Percentiles rank a stretch among this genome's conserved stretches.
Evolutionary conservation across 2,888 invertebrate genomes (phyloP).

Genomic region (Agriotes lineatus): DNA sequence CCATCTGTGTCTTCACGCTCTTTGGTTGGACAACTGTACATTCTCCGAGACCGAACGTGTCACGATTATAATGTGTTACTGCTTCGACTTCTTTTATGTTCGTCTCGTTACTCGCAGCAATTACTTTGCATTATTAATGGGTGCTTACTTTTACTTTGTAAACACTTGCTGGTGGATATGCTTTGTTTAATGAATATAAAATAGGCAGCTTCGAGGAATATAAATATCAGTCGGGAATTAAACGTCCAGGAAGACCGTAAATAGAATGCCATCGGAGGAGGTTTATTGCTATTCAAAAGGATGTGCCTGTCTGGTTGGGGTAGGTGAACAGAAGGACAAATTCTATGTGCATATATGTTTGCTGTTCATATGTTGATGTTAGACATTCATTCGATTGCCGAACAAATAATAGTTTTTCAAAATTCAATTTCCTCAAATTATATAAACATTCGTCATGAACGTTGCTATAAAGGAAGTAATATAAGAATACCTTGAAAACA

Average conservation of each 20-base stretch:
- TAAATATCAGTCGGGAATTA: constrained; percentile 3
- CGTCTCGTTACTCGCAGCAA: constrained; percentile 35
- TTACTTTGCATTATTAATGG: constrained; percentile 33
- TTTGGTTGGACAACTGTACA: constrained; percentile 39
- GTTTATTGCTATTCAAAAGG: constrained; percentile 30
- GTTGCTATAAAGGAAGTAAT: too few species aligned
- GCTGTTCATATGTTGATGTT: too few species aligned
- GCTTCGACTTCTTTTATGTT: constrained; percentile 22
- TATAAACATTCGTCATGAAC: too few species aligned
- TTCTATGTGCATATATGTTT: too few species aligned
- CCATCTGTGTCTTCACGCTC: constrained; percentile 9
- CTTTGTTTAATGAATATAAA: constrained; percentile 34
- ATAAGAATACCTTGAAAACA: too few species aligned
- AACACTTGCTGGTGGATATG: constrained; percentile 21
- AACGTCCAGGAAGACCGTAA: constrained; percentile 27
- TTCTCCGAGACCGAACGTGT: constrained; percentile 43
- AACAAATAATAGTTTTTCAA: too few species aligned
- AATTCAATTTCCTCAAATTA: too few species aligned
- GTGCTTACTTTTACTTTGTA: constrained; percentile 36
- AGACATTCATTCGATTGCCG: too few species aligned
- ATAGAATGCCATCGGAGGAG: constrained; percentile 27
- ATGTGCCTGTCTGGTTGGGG: constrained; percentile 20
- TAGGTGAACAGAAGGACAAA: not conserved
- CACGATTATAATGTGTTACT: constrained; percentile 35
- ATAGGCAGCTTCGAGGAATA: constrained; percentile 5